phyloP scores from a whole-genome alignment of 2,888 invertebrate genomes.

The Xanthorhoe spadicearia region DNA sequence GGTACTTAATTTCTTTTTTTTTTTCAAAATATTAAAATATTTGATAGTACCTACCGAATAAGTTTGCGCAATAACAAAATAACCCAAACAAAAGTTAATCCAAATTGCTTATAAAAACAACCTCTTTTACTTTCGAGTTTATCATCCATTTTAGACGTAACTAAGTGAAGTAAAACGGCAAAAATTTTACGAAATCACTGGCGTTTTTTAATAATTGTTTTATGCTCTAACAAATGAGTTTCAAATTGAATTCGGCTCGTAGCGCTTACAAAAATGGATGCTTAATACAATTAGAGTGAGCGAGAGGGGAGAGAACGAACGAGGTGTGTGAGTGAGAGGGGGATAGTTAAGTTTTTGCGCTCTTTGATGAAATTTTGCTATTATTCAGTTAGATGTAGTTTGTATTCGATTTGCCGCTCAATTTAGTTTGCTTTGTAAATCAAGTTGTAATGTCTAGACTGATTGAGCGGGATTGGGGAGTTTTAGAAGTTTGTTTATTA shows the following conservation, averaged over 20 bases:
- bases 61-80: neutral
- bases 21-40: neutral
- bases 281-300: constrained; percentile 87
- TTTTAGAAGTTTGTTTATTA: constrained; percentile 34
- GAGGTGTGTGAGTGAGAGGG: constrained; percentile 58
- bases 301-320: constrained; percentile 62
- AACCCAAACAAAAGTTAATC: constrained; percentile 8
- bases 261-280: constrained; percentile 87
- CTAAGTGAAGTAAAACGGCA: constrained; percentile 76
- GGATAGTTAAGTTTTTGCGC: constrained; percentile 50
- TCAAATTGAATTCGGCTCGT: constrained; percentile 87
- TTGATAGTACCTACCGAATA: neutral
- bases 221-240: constrained; percentile 87
- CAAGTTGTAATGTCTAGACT: constrained; percentile 40
- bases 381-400: constrained; percentile 57
- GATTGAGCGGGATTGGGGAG: constrained; percentile 40
- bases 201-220: constrained; percentile 85
- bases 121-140: constrained; percentile 29
- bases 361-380: constrained; percentile 58
- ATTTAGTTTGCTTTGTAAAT: constrained; percentile 46
- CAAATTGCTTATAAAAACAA: constrained; percentile 28
- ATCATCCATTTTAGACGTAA: constrained; percentile 36
- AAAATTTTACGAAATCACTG: constrained; percentile 80
- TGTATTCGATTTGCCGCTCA: constrained; percentile 58
- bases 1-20: no score